phyloP scores from a whole-genome alignment of 2,797 vertebrate genomes.

The Orientallactaga sibirica region DNA sequence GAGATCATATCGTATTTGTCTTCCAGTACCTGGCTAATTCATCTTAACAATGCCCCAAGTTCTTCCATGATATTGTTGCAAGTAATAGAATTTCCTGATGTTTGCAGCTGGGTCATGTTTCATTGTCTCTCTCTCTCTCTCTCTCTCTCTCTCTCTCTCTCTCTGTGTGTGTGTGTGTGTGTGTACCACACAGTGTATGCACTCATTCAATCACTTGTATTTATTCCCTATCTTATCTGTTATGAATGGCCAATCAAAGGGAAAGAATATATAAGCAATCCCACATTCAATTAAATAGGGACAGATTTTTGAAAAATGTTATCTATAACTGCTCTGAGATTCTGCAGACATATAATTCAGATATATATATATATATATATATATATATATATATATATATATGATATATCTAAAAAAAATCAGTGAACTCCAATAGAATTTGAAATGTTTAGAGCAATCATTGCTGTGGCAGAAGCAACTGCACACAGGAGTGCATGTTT shows the following conservation, averaged over 20 bases:
- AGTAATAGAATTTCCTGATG: neutral
- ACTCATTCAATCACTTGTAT: neutral
- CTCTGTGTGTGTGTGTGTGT: too few species aligned
- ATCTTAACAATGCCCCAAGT: neutral
- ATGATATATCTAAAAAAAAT: neutral
- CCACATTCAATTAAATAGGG: neutral
- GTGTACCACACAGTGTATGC: neutral
- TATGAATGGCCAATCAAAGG: neutral
- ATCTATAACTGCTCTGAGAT: neutral
- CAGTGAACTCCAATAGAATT: neutral
- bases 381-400: neutral
- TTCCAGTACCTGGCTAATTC: neutral
- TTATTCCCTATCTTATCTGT: neutral
- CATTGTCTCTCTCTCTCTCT: too few species aligned
- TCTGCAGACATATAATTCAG: neutral
- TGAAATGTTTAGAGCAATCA: constrained; percentile 4
- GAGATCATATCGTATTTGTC: neutral
- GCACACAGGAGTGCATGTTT: neutral
- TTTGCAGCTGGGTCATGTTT: neutral
- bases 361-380: neutral
- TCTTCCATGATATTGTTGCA: neutral
- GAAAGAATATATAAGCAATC: constrained; percentile 29
- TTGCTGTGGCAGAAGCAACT: neutral
- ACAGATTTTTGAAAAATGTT: neutral
- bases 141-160: too few species aligned